Percentiles rank a stretch among this genome's conserved stretches.
These are phyloP conservation scores for Anomalospiza imberbis DNA, from an alignment of 2,797 vertebrate genomes.

Conservation along the genomic window DNA sequence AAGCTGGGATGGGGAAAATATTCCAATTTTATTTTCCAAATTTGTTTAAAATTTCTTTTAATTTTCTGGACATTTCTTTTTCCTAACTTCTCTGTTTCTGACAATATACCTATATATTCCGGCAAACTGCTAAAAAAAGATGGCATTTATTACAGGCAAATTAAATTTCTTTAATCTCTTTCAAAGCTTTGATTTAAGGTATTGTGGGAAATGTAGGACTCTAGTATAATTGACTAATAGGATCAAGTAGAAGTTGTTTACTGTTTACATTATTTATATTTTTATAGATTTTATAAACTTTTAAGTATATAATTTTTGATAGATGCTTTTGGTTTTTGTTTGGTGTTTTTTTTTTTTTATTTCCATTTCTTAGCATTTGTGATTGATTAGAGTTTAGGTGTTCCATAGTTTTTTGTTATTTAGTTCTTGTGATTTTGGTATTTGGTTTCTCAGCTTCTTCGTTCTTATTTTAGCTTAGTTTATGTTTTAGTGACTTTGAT, in stretches of 20 bases:
- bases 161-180: not conserved
- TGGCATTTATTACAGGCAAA: not conserved
- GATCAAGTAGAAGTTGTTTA: not conserved
- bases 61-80: accelerated
- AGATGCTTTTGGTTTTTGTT: no score
- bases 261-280: not conserved
- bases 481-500: no score
- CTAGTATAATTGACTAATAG: not conserved
- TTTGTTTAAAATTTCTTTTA: not conserved
- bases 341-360: no score
- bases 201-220: not conserved
- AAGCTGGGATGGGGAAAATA: not conserved
- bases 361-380: no score
- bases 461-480: no score
- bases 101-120: not conserved
- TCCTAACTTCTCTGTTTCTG: not conserved
- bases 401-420: no score
- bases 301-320: not conserved
- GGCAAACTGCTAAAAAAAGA: not conserved
- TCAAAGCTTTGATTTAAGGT: not conserved
- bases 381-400: no score
- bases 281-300: no score
- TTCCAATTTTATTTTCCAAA: accelerated
- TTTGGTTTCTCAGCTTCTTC: no score
- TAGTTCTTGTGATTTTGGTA: no score